Base-by-base conservation (phyloP, 2,888 invertebrate species). In the Lissonota sp. region DNA sequence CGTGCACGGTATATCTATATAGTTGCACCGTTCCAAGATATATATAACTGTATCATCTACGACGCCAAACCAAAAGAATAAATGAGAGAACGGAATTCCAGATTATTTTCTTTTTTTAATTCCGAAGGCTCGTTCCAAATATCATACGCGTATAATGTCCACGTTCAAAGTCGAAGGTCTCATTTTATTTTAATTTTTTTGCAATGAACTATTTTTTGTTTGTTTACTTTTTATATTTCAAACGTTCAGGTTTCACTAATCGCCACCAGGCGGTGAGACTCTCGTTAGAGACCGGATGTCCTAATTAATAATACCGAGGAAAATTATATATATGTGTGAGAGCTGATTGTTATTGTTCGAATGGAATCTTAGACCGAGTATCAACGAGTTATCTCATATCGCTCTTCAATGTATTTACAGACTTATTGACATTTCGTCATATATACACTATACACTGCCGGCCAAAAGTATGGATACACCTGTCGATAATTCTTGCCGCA, bases 371-470 rank as follows among this genome's bases (percentile, higher is more conserved):
- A 44, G 70, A 14, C 46, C 40, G 39, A 14, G 14, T 6, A 57
- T 70, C 60, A 26, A 70, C 60, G 10, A 46, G 37, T 39, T 60
- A 70, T 60, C 60, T 58, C 49, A 6, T 49, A 40, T 58, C 58
- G 44, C 26, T 70, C 14, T 49, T 10, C 10, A 14, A 14, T 8
- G 16, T 51, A 57, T 60, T 49, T 14, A 46, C 49, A 46, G 26
- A 26, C 3, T 26, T 26, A 26, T 26, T 26, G 26, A 26, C 26
- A 26, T 26, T 26, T 26, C 26, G 26, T n/a, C n/a, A 26, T 26
- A 26, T 26, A 26, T 26, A 26, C n/a, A n/a, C n/a, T n/a, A n/a
- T n/a, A n/a, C n/a, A n/a, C n/a, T n/a, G n/a, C n/a, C n/a, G n/a
- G n/a, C n/a, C n/a, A n/a, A n/a, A n/a, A n/a, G n/a, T n/a, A n/a